phyloP scores from a whole-genome alignment of 1,140 invertebrate species.

The Lordiphosa stackelbergi region DNA sequence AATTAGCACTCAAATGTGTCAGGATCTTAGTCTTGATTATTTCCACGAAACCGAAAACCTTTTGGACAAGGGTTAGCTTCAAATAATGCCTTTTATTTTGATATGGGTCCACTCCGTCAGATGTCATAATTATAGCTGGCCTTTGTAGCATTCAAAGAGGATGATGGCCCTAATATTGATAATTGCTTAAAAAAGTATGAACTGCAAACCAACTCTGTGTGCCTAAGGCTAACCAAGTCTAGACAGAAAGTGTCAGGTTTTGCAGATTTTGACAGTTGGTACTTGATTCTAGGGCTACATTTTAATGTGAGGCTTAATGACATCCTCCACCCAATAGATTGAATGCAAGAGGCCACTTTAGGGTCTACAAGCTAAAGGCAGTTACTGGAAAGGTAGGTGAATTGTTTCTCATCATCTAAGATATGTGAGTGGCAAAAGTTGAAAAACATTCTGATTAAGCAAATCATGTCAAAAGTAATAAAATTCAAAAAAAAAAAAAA shows the following conservation, averaged over 20 bases:
- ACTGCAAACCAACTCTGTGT: constrained; percentile 22
- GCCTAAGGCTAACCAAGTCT: constrained; percentile 54
- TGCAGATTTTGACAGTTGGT: constrained; percentile 61
- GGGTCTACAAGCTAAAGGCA: too few relatives aligned
- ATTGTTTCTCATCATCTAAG: too few relatives aligned
- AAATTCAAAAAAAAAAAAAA: too few relatives aligned
- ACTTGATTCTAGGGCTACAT: too few relatives aligned
- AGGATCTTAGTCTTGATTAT: constrained; percentile 20
- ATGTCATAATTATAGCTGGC: constrained; percentile 72
- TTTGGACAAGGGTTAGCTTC: constrained; percentile 20
- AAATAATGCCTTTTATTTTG: constrained; percentile 54
- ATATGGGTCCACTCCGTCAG: constrained; percentile 57
- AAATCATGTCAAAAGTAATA: too few relatives aligned
- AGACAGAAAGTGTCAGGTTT: constrained; percentile 56
- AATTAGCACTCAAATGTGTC: constrained; percentile 13
- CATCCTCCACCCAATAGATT: too few relatives aligned
- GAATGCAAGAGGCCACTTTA: too few relatives aligned
- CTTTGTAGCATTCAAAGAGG: constrained; percentile 13
- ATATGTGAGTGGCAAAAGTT: too few relatives aligned
- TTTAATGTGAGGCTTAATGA: too few relatives aligned
- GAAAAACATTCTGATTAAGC: too few relatives aligned
- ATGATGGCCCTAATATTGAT: constrained; percentile 32
- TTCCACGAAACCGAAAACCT: constrained; percentile 54
- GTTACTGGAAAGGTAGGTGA: too few relatives aligned
- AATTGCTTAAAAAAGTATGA: constrained; percentile 37